phyloP scores from a whole-genome alignment of 2,888 invertebrate genomes.

The Incurvaria masculella region DNA sequence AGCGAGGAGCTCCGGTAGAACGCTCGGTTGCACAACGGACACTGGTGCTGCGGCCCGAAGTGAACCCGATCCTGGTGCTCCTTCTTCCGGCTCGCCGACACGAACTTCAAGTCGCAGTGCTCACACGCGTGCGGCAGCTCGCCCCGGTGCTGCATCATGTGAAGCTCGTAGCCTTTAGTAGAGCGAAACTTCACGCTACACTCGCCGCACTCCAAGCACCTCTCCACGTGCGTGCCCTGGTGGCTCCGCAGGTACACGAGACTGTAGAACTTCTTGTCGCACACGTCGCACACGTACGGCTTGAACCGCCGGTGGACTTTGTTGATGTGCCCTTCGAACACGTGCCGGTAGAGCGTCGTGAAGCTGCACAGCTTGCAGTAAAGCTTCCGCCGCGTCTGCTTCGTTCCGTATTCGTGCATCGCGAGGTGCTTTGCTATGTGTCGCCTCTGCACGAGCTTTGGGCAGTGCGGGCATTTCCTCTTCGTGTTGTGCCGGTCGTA shows the following conservation, averaged over 20 bases:
- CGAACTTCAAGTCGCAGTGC: conserved; percentile 34
- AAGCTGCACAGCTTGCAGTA: not conserved
- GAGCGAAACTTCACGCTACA: conserved; percentile 41
- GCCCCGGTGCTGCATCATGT: conserved; percentile 39
- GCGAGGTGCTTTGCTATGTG: too few species aligned
- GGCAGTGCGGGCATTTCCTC: too few species aligned
- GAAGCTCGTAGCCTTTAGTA: conserved; percentile 33
- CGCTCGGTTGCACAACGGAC: not conserved
- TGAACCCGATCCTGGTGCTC: conserved; percentile 36
- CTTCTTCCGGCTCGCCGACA: conserved; percentile 37
- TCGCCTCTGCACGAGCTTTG: too few species aligned
- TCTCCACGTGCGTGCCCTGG: conserved; percentile 41
- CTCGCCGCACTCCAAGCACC: conserved; percentile 33
- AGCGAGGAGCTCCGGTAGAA: not conserved
- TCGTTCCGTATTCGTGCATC: too few species aligned
- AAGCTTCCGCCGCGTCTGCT: not conserved
- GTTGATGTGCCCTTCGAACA: not conserved
- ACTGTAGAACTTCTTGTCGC: not conserved
- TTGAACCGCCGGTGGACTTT: not conserved
- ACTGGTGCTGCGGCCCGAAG: conserved; percentile 23
- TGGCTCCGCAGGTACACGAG: conserved; percentile 14
- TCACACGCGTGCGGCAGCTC: conserved; percentile 40
- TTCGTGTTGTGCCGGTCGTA: too few species aligned
- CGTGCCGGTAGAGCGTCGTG: not conserved
- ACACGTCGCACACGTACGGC: not conserved